phyloP scores from a whole-genome alignment of 2,797 vertebrate genomes.

The Lepilemur septentrionalis region DNA sequence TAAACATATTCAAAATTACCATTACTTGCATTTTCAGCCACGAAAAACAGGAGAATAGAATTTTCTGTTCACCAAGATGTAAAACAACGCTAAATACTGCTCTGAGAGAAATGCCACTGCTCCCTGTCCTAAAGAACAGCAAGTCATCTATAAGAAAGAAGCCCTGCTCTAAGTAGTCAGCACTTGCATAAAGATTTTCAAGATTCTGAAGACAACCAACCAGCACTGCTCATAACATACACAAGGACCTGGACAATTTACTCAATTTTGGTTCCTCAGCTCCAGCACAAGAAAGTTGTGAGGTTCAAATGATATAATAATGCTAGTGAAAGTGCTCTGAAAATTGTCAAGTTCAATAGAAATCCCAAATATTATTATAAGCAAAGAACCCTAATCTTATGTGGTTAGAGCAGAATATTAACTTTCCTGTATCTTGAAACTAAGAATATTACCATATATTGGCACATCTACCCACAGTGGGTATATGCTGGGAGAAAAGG shows the following conservation, averaged over 20 bases:
- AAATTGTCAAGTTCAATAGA: background rate
- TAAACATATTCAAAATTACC: background rate
- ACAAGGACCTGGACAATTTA: background rate
- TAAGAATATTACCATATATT: background rate
- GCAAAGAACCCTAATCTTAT: background rate
- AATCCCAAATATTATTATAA: background rate
- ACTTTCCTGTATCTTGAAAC: background rate
- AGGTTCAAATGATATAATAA: background rate
- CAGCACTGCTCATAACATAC: accelerated
- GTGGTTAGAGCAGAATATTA: background rate
- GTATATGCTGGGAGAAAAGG: background rate
- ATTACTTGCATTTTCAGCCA: background rate
- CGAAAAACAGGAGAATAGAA: background rate
- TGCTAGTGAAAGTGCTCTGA: background rate
- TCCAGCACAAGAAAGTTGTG: background rate
- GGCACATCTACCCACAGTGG: background rate
- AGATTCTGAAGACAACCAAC: background rate
- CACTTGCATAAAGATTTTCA: accelerated
- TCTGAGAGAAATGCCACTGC: background rate
- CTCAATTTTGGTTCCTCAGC: background rate
- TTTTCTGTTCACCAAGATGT: background rate
- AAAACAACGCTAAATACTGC: background rate
- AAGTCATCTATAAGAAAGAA: background rate
- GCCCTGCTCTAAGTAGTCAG: background rate
- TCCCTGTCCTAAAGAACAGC: background rate